Conservation (phyloP, 2,113 vertebrate species). For the Prolemur simus region DNA sequence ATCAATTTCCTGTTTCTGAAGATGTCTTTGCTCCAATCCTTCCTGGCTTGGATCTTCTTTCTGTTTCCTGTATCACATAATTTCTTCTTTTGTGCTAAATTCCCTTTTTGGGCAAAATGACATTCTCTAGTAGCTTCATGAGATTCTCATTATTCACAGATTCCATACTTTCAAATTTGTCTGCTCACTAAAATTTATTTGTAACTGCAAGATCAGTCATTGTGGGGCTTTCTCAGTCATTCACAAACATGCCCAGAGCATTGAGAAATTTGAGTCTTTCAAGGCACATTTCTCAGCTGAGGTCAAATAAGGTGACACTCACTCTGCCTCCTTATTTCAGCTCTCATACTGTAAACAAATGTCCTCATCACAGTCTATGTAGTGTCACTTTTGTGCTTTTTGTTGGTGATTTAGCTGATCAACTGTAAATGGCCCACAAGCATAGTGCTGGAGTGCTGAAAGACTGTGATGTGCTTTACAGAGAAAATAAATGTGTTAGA, state of each 20-base stretch:
- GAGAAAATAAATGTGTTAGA: not conserved
- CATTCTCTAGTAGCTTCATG: not conserved
- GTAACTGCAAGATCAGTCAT: not conserved
- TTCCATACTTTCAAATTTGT: not conserved
- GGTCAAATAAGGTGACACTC: not conserved
- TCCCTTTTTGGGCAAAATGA: not conserved
- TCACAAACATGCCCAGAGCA: not conserved
- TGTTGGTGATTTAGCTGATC: not conserved
- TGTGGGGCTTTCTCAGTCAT: not conserved
- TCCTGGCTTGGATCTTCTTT: not conserved
- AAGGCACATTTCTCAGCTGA: not conserved
- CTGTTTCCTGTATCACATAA: not conserved
- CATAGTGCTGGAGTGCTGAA: not conserved
- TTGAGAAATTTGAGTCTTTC: not conserved
- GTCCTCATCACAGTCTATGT: not conserved
- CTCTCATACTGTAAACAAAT: not conserved
- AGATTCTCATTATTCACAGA: not conserved
- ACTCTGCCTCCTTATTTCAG: not conserved
- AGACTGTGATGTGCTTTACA: not conserved
- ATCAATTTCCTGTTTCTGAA: not conserved
- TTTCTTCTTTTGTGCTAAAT: not conserved
- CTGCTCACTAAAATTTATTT: not conserved
- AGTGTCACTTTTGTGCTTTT: conserved; percentile 56
- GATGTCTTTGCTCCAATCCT: not conserved
- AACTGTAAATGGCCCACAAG: not conserved